Evolutionary conservation across 2,797 vertebrate species (phyloP).

Genomic region (Chrysolophus pictus): DNA sequence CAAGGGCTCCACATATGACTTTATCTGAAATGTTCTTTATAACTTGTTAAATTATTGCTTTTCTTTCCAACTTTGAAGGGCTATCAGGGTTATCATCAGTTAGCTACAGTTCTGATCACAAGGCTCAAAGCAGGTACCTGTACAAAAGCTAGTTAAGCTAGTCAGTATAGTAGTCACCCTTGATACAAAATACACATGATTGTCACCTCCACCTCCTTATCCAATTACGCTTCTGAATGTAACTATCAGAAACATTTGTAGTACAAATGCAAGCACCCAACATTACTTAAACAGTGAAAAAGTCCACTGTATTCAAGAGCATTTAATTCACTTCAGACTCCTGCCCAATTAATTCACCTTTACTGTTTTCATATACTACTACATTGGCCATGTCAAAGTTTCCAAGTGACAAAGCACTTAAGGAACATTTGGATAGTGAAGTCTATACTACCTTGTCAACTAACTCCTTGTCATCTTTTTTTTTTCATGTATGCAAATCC

Average conservation of each 20-base stretch:
- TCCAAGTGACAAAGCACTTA: background rate
- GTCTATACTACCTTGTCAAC: background rate
- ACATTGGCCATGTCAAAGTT: background rate
- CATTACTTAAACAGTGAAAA: background rate
- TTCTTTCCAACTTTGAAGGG: background rate
- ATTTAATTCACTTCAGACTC: background rate
- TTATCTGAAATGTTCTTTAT: background rate
- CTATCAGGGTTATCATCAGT: background rate
- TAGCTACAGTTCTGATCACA: background rate
- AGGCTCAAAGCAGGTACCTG: background rate
- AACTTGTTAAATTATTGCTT: background rate
- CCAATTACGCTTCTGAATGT: background rate
- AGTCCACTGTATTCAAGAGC: background rate
- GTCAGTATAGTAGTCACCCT: background rate
- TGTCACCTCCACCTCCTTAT: accelerated
- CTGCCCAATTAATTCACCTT: background rate
- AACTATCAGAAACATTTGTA: background rate
- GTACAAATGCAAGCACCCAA: background rate
- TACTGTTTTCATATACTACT: background rate
- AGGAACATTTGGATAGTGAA: background rate
- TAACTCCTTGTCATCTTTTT: background rate
- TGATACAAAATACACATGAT: background rate
- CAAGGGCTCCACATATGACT: background rate
- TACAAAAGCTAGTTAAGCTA: background rate
- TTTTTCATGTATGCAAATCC: background rate